Conservation (phyloP, 2,113 vertebrate genomes). For the Acanthisitta chloris region DNA sequence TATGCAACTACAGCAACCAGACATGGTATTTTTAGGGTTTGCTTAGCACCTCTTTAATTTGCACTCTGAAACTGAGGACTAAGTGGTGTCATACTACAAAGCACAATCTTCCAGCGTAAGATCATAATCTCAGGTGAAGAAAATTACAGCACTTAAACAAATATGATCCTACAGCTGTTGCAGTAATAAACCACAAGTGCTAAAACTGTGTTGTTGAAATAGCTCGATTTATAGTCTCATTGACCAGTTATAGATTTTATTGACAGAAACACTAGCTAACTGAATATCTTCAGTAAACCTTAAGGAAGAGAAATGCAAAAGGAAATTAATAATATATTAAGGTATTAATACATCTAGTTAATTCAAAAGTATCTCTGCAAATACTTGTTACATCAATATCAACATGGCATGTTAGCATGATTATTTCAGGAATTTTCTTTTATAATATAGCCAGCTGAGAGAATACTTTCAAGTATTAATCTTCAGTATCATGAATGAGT, state of each 20-base stretch:
- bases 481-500: neutral
- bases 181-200: neutral
- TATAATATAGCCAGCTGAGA: neutral
- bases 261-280: neutral
- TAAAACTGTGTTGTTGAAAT: neutral
- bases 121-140: neutral
- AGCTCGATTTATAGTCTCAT: neutral
- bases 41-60: neutral
- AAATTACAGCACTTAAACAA: neutral
- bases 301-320: neutral
- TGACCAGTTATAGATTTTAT: neutral
- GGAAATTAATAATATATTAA: neutral
- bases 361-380: neutral
- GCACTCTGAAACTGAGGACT: neutral
- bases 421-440: neutral
- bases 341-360: neutral
- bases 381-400: neutral
- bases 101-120: neutral
- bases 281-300: neutral
- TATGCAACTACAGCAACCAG: neutral
- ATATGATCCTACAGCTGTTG: neutral
- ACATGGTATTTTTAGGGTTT: neutral
- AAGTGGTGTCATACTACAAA: neutral
- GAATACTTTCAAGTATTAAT: neutral
- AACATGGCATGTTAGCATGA: neutral